Base-by-base conservation (phyloP, 2,888 invertebrate species). In the Notocelia uddmanniana region DNA sequence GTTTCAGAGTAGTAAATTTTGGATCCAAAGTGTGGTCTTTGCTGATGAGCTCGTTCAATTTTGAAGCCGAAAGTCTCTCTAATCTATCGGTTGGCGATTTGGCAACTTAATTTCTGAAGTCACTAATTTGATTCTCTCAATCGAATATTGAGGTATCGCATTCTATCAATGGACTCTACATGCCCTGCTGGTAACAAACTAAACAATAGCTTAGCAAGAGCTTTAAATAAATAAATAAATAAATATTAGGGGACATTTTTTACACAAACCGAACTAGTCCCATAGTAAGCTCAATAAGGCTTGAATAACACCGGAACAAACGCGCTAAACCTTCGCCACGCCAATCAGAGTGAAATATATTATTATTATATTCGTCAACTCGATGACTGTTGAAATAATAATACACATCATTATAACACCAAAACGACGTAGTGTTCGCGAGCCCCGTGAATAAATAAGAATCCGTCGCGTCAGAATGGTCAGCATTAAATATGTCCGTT, bases 61-160 rank as follows among this genome's bases (percentile, higher is more conserved):
- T 59, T 37, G 58, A 59, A 13, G 58, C 37, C 58, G 58, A 21
- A 59, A 59, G 58, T 59, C 9, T 59, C 13, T 59, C 37, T 19
- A 59, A 15, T 5, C 34, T 34, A 34, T 34, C 34, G 34, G 34
- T 8, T 6, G 0, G 10, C 10, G 58, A 2, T 5, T 13, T 1
- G 58, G 19, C 19, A 21, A 37, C 1, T 37, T 19, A 15, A 59
- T 11, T 19, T n/a, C 18, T 1, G 34, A 41, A 37, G 37, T n/a
- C n/a, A n/a, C n/a, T n/a, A n/a, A n/a, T n/a, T n/a, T n/a, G n/a
- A n/a, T n/a, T n/a, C n/a, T n/a, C n/a, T n/a, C n/a, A n/a, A n/a
- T n/a, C n/a, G n/a, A n/a, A n/a, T n/a, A n/a, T n/a, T n/a, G n/a
- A n/a, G n/a, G n/a, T n/a, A n/a, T n/a, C n/a, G n/a, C n/a, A n/a